These are phyloP conservation scores for Ficedula albicollis DNA, from an alignment of 2,797 vertebrate genomes.

Conservation along the genomic window DNA sequence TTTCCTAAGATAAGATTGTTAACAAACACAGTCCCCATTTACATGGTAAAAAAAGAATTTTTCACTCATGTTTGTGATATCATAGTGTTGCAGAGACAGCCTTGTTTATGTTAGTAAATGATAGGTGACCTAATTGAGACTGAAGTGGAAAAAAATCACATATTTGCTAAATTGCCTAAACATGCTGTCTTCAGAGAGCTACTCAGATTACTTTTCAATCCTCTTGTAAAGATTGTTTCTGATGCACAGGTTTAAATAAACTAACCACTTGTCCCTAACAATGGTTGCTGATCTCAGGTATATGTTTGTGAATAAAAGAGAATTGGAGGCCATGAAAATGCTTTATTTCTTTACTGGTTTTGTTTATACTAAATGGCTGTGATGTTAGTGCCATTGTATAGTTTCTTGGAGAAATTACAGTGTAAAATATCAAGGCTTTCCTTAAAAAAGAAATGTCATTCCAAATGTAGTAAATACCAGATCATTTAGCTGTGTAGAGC, in stretches of 20 bases:
- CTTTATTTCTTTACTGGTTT: background rate
- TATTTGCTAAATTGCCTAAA: slow-evolving; percentile 12
- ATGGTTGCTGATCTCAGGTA: background rate
- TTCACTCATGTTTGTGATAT: slow-evolving; percentile 17
- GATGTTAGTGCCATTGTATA: background rate
- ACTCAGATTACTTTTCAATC: background rate
- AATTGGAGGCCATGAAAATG: background rate
- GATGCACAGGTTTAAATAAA: background rate
- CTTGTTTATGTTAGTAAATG: slow-evolving; percentile 29
- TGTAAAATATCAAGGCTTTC: slow-evolving; percentile 25
- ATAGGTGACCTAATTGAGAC: slow-evolving; percentile 40
- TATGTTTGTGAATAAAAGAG: background rate
- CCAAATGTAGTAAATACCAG: background rate
- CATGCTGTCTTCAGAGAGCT: background rate
- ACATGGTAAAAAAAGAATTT: background rate
- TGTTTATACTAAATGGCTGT: slow-evolving; percentile 1
- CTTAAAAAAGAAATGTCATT: slow-evolving; percentile 47
- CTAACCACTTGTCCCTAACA: background rate
- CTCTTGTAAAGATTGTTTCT: background rate
- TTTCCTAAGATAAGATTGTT: background rate
- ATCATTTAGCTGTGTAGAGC: slow-evolving; percentile 33
- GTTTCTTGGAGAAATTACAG: slow-evolving; percentile 10
- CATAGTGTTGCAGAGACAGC: slow-evolving; percentile 28
- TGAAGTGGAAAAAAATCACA: slow-evolving; percentile 17
- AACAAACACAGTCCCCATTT: background rate